Percentiles rank a stretch among this genome's conserved stretches.
phyloP scores from a whole-genome alignment of 1,140 invertebrate genomes.

The Episyrphus balteatus region DNA sequence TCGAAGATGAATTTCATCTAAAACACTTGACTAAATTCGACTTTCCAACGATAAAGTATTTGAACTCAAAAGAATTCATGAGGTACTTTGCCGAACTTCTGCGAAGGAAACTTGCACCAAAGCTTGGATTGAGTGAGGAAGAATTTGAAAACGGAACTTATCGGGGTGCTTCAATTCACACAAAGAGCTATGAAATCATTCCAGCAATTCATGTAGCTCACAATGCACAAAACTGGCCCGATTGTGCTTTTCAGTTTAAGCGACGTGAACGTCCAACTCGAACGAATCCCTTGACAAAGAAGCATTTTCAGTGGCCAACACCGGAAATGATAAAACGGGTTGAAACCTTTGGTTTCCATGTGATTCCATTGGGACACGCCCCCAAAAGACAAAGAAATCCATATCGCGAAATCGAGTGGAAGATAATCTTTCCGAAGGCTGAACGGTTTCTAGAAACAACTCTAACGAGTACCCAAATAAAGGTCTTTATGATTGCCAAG shows the following conservation, averaged over 20 bases:
- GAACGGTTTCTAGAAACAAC: conserved; percentile 59
- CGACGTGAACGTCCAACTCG: conserved; percentile 42
- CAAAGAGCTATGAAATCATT: conserved; percentile 47
- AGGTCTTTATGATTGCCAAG: conserved; percentile 53
- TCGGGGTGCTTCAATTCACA: conserved; percentile 48
- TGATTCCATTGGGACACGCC: conserved; percentile 54
- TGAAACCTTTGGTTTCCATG: conserved; percentile 51
- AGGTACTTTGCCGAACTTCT: conserved; percentile 49
- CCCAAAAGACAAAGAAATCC: conserved; percentile 45
- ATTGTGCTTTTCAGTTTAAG: conserved; percentile 51
- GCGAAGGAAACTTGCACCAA: conserved; percentile 40
- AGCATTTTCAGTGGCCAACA: conserved; percentile 53
- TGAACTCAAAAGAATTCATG: conserved; percentile 50
- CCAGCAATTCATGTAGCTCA: conserved; percentile 47
- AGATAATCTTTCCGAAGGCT: conserved; percentile 57
- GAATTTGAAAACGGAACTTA: conserved; percentile 39
- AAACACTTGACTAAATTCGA: conserved; percentile 6
- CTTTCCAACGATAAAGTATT: conserved; percentile 14
- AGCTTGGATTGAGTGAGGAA: conserved; percentile 40
- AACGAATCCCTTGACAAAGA: conserved; percentile 42
- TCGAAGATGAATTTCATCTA: conserved; percentile 28
- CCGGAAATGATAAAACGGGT: conserved; percentile 51
- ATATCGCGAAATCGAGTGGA: conserved; percentile 57
- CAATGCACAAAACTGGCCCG: conserved; percentile 42
- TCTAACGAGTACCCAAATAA: conserved; percentile 54